Percentiles rank a stretch among this genome's conserved stretches.
These are phyloP conservation scores for Trichomycterus rosablanca DNA, from an alignment of 2,113 vertebrate species.

Conservation along the genomic window DNA sequence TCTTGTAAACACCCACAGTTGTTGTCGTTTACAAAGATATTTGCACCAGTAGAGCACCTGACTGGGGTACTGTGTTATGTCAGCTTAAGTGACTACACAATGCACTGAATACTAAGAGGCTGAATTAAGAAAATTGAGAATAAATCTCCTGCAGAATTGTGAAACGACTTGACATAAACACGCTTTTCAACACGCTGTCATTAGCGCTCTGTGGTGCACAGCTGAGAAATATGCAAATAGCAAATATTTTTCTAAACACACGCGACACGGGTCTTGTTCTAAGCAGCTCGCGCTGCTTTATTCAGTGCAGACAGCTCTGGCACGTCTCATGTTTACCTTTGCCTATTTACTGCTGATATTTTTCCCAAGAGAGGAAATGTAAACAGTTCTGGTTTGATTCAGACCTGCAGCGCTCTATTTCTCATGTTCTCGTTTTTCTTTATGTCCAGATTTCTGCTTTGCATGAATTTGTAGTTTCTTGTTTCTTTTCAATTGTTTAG, in stretches of 20 bases:
- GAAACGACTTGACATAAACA: slow-evolving; percentile 25
- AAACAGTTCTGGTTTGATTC: slow-evolving; percentile 58
- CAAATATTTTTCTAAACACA: slow-evolving; percentile 41
- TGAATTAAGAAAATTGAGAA: background rate
- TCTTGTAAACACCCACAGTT: too few relatives aligned
- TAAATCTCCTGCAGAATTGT: background rate
- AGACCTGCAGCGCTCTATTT: too few relatives aligned
- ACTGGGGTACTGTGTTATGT: too few relatives aligned
- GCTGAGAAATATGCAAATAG: slow-evolving; percentile 45
- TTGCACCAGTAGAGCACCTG: too few relatives aligned
- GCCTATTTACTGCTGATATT: slow-evolving; percentile 56
- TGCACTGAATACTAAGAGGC: background rate
- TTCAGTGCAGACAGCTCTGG: slow-evolving; percentile 25
- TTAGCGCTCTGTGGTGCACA: slow-evolving; percentile 7
- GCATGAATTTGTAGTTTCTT: background rate
- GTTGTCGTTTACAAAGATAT: too few relatives aligned
- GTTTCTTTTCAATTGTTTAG: background rate
- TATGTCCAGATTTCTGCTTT: too few relatives aligned
- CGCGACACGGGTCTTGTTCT: slow-evolving; percentile 1
- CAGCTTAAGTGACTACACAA: background rate
- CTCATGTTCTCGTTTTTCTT: too few relatives aligned
- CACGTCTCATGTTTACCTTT: slow-evolving; percentile 53
- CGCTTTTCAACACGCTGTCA: slow-evolving; percentile 18
- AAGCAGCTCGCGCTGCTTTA: background rate
- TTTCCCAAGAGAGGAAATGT: slow-evolving; percentile 55